Evolutionary conservation across 2,888 invertebrate species (phyloP), one percentile per base, ranked within the genome.

Genomic region (Nephrotoma guestfalica): DNA sequence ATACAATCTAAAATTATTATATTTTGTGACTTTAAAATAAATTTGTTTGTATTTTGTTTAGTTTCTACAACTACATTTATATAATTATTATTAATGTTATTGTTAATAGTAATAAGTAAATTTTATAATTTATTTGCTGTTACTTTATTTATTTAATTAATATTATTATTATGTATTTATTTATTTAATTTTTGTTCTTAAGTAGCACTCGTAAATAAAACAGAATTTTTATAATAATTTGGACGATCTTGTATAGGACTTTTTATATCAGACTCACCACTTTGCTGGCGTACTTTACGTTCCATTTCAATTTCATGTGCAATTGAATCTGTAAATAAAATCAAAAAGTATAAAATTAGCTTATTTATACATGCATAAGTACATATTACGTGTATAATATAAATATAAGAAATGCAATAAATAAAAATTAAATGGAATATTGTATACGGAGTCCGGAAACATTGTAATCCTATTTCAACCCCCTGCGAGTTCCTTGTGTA

Each of bases 281-380:
- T 94, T 89, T 95, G 96, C 90, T 96, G 96, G 88, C 96, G 94
- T 85, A 95, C 94, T 92, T 97, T 97, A 91, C 97, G 94, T 91
- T 97, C 97, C 94, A 96, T 94, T 92, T 97, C 97, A 90, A 97
- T 93, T 92, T 97, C 97, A 91, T 96, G 96, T 88, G 96, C 96
- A 90, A 97, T 92, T 87, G 96, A 95, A 93, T 97, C 97, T 97
- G 94, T 30, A 71, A 71, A 30, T 57, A 57, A 15, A 57, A 57
- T 18, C 18, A 9, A 71, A 71, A 30, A 30, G 18, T 71, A 30
- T 30, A 15, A 57, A 57, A 57, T 57, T 57, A 57, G 15, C 3
- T 57, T 57, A 57, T 57, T 43, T 43, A 57, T 57, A 57, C 51
- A n/a, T 15, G 30, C 30, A 30, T 30, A 30, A 30, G 30, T 30